phyloP scores from a whole-genome alignment of 1,140 invertebrate genomes.

The Linepithema humile region DNA sequence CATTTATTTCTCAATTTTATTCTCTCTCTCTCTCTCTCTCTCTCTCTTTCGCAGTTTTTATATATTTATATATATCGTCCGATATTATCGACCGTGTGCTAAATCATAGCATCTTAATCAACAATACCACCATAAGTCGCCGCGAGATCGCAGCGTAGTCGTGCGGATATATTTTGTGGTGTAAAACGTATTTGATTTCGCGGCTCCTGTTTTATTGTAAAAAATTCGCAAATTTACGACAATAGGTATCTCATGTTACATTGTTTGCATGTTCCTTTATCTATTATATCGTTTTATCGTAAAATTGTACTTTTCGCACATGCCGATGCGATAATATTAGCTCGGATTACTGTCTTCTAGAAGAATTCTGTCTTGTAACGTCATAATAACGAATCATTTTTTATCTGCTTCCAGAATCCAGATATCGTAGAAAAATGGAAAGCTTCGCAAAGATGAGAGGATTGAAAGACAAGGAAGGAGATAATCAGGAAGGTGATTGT shows the following conservation, averaged over 20 bases:
- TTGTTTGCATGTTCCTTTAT: neutral
- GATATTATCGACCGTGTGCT: neutral
- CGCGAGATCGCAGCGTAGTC: neutral
- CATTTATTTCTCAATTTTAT: neutral
- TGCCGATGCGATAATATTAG: neutral
- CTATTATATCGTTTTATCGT: neutral
- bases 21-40: too few species aligned
- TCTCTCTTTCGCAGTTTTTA: too few species aligned
- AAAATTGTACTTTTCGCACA: neutral
- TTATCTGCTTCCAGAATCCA: neutral
- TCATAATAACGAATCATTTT: neutral
- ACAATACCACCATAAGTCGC: neutral
- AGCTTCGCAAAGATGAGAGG: neutral
- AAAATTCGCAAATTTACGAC: neutral
- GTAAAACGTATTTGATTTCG: neutral
- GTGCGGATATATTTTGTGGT: neutral
- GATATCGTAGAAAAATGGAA: neutral
- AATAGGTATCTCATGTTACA: neutral
- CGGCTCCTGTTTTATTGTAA: neutral
- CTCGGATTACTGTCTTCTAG: neutral
- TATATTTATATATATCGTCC: too few species aligned
- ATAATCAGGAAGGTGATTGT: neutral
- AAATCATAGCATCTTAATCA: neutral
- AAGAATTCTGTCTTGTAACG: neutral
- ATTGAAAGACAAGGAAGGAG: neutral